Conservation (phyloP, 2,113 vertebrate species). For the Onychostoma macrolepis region DNA sequence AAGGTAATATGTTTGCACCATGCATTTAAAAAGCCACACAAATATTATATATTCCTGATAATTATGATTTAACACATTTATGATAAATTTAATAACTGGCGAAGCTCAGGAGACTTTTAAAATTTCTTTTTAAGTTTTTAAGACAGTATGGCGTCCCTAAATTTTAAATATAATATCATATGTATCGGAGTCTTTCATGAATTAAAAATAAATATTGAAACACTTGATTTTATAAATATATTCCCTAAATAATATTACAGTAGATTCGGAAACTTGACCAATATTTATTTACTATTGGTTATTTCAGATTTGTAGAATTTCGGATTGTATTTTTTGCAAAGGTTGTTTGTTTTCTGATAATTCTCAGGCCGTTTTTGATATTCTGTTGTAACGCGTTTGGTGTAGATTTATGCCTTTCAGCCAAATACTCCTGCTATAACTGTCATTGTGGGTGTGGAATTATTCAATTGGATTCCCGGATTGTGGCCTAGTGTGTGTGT, state of each 20-base stretch:
- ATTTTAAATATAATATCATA: neutral
- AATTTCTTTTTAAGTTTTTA: neutral
- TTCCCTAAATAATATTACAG: neutral
- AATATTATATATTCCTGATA: neutral
- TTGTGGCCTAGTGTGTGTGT: neutral
- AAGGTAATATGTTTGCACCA: neutral
- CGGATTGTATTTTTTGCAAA: neutral
- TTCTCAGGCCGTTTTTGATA: neutral
- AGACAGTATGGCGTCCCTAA: neutral
- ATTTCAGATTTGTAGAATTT: neutral
- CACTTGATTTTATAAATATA: neutral
- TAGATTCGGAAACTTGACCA: neutral
- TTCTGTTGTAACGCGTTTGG: neutral
- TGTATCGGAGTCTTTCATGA: neutral
- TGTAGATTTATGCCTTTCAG: slow-evolving; percentile 13
- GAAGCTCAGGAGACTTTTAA: too few species aligned
- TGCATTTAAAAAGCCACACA: neutral
- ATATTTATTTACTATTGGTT: neutral
- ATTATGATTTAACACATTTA: neutral
- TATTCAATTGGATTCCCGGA: neutral
- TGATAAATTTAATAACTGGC: neutral
- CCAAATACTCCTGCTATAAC: neutral
- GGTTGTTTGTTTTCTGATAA: neutral
- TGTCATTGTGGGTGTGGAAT: neutral
- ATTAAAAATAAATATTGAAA: neutral